A percentile compares a stretch with the other conserved stretches of the same genome.
These are phyloP conservation scores for Sciurus vulgaris DNA, from an alignment of 2,797 vertebrate species.

Conservation along the genomic window DNA sequence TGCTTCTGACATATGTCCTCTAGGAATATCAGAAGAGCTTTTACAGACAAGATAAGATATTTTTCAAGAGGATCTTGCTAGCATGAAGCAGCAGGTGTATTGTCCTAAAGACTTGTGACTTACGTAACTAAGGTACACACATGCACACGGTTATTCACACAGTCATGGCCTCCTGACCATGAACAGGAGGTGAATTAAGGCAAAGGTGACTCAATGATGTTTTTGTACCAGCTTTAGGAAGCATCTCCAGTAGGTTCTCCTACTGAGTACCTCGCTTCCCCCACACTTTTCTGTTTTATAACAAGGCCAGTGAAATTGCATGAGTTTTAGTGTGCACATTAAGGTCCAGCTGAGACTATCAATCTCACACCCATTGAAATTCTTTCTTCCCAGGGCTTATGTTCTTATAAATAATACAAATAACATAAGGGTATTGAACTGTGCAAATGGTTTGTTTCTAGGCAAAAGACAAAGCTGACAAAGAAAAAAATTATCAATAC, in stretches of 20 bases:
- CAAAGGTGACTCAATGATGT: neutral
- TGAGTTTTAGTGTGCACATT: neutral
- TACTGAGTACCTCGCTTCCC: neutral
- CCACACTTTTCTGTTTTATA: neutral
- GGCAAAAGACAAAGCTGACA: neutral
- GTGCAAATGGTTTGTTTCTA: neutral
- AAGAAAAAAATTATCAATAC: constrained; percentile 40
- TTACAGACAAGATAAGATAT: neutral
- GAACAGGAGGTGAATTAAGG: neutral
- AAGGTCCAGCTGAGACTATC: neutral
- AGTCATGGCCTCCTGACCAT: neutral
- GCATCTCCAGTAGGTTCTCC: accelerated
- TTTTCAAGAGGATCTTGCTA: neutral
- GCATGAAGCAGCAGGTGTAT: neutral
- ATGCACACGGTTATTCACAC: accelerated
- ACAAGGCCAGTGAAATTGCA: neutral
- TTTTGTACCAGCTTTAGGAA: neutral
- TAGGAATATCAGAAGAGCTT: neutral
- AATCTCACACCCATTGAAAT: neutral
- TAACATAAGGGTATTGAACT: constrained; percentile 22
- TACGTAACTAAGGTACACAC: accelerated
- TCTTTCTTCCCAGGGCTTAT: constrained; percentile 34
- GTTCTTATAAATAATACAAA: constrained; percentile 53
- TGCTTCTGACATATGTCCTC: neutral
- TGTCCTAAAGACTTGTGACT: neutral